phyloP scores from a whole-genome alignment of 2,888 invertebrate species.

The Diarsia rubi region DNA sequence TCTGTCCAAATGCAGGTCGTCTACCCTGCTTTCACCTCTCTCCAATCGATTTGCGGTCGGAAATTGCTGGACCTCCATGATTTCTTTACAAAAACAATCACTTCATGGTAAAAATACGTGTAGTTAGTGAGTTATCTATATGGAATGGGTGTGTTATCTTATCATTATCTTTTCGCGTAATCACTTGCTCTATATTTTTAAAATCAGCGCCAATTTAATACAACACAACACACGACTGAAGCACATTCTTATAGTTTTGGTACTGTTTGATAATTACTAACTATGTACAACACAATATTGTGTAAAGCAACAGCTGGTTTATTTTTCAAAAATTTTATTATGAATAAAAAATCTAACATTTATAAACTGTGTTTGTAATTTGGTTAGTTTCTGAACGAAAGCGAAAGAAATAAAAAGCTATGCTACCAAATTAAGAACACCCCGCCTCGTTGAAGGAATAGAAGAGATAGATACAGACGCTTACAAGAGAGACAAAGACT shows the following conservation, averaged over 20 bases:
- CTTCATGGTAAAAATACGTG: constrained; percentile 81
- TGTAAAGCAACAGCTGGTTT: constrained; percentile 9
- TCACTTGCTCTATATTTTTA: constrained; percentile 85
- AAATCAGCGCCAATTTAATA: constrained; percentile 81
- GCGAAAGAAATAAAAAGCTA: constrained; percentile 63
- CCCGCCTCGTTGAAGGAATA: background rate
- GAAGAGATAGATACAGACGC: constrained; percentile 49
- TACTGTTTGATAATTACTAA: constrained; percentile 26
- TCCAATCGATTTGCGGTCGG: constrained; percentile 66
- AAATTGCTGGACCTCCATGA: constrained; percentile 81
- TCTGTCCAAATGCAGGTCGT: constrained; percentile 90
- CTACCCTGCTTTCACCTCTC: constrained; percentile 75
- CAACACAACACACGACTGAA: constrained; percentile 23
- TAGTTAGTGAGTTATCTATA: constrained; percentile 81
- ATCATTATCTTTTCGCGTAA: constrained; percentile 86
- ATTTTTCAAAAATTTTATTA: background rate
- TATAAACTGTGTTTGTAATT: background rate
- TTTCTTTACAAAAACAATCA: constrained; percentile 80
- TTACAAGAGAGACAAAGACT: constrained; percentile 54
- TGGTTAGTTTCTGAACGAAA: constrained; percentile 73
- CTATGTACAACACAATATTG: background rate
- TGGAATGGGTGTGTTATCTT: constrained; percentile 86
- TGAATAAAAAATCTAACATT: background rate
- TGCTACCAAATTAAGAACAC: constrained; percentile 60
- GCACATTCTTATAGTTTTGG: constrained; percentile 31